A percentile compares a stretch with the other conserved stretches of the same genome.
Conservation (phyloP, 2,797 vertebrate species). For the Rhinichthys osculus region DNA sequence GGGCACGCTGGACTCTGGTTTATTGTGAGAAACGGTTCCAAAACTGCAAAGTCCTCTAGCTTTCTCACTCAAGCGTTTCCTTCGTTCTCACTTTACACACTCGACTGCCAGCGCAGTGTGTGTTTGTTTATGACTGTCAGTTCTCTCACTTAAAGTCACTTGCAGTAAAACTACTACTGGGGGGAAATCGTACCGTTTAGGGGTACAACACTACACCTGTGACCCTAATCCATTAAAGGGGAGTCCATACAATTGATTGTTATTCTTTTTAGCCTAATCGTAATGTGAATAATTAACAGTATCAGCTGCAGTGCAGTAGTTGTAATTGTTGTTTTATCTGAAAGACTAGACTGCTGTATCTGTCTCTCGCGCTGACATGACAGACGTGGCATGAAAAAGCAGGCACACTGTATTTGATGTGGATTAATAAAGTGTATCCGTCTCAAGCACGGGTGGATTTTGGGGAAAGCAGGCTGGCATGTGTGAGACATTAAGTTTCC, state of each 20-base stretch:
- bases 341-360: slow-evolving; percentile 30
- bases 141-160: slow-evolving; percentile 14
- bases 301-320: slow-evolving; percentile 27
- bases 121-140: slow-evolving; percentile 36
- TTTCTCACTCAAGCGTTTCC: slow-evolving; percentile 14
- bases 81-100: background rate
- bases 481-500: slow-evolving; percentile 72
- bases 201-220: background rate
- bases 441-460: slow-evolving; percentile 69
- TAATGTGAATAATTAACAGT: background rate
- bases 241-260: background rate
- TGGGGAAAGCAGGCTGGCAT: slow-evolving; percentile 66
- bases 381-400: slow-evolving; percentile 68
- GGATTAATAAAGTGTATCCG: slow-evolving; percentile 86
- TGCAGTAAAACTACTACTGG: slow-evolving; percentile 3
- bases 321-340: slow-evolving; percentile 49
- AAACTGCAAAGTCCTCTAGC: slow-evolving; percentile 74
- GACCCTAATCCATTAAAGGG: background rate
- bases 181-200: background rate
- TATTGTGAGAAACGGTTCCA: slow-evolving; percentile 64
- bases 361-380: slow-evolving; percentile 38
- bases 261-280: background rate
- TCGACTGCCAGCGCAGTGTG: background rate
- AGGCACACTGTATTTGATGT: slow-evolving; percentile 77
- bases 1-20: slow-evolving; percentile 68